Conservation (phyloP, 2,113 vertebrate species). For the Peromyscus maniculatus region DNA sequence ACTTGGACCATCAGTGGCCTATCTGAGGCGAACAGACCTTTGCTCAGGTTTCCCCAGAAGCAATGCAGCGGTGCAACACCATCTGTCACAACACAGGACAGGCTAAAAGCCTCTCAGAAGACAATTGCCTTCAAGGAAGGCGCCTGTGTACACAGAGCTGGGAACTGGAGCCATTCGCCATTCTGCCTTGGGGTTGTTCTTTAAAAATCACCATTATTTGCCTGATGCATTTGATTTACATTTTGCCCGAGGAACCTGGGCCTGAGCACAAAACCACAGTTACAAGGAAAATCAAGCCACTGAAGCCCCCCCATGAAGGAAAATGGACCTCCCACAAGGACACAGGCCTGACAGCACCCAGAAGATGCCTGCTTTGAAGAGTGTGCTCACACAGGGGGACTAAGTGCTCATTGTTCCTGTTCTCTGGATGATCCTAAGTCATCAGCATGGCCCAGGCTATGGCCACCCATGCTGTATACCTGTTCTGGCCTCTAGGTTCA, state of each 20-base stretch:
- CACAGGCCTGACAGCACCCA: not conserved
- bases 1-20: not conserved
- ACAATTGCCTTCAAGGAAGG: not conserved
- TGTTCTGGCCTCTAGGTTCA: not conserved
- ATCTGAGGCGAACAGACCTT: not conserved
- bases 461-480: not conserved
- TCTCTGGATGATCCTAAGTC: not conserved
- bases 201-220: not conserved
- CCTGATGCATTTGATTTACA: not conserved
- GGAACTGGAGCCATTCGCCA: not conserved
- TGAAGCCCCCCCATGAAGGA: not conserved
- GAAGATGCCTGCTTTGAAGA: not conserved
- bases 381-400: not conserved
- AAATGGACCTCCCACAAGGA: not conserved
- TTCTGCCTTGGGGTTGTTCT: not conserved
- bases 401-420: not conserved
- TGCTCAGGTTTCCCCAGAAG: not conserved
- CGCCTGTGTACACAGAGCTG: not conserved
- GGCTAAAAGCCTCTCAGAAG: not conserved
- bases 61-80: not conserved
- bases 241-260: slow-evolving; percentile 12
- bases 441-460: not conserved
- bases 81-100: not conserved
- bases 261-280: slow-evolving; percentile 31
- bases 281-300: not conserved